Evolutionary conservation across 2,113 vertebrate genomes (phyloP).

Genomic region (Eretmochelys imbricata): DNA sequence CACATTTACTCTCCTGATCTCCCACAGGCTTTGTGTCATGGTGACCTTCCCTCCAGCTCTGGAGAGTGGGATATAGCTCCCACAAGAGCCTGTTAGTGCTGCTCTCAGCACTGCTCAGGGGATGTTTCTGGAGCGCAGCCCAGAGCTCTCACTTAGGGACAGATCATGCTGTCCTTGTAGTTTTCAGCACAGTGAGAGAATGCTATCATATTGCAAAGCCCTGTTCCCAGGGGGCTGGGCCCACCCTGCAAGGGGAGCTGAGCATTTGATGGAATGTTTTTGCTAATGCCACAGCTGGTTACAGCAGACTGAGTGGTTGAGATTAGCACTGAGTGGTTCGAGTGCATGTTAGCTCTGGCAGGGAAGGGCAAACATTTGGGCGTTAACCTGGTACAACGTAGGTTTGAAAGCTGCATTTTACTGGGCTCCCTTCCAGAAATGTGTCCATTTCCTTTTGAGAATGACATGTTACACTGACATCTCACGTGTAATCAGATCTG

Average conservation of each 20-base stretch:
- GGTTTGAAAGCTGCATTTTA: neutral
- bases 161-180: neutral
- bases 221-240: neutral
- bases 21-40: accelerated
- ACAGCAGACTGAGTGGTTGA: neutral
- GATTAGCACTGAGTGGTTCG: too few species aligned
- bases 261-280: neutral
- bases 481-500: accelerated
- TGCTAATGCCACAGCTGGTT: neutral
- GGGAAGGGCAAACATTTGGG: neutral
- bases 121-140: neutral
- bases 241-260: neutral
- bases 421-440: neutral
- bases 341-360: neutral
- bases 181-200: neutral
- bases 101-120: neutral
- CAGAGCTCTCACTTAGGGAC: neutral
- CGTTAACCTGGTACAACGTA: neutral
- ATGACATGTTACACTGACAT: neutral
- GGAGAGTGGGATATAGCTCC: neutral
- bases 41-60: neutral
- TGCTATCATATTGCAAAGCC: neutral
- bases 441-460: neutral
- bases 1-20: neutral
- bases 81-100: neutral